Conservation (phyloP, 2,113 vertebrate genomes). For the Prietella phreatophila region DNA sequence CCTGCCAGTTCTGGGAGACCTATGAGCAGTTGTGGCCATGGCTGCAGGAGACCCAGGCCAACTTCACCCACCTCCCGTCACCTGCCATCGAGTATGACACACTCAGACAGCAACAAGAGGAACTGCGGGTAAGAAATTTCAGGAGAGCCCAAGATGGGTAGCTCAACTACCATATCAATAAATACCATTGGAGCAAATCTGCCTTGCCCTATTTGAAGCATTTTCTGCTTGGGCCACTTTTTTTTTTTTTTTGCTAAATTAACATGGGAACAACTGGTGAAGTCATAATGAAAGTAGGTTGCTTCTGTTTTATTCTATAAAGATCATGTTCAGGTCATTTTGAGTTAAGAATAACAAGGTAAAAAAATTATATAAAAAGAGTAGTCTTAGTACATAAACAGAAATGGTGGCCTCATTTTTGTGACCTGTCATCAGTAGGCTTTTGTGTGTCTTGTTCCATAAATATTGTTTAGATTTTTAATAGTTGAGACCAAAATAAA, state of each 20-base stretch:
- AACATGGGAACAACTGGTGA: too few relatives aligned
- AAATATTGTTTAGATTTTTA: not conserved
- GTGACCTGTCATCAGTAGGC: not conserved
- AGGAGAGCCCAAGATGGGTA: not conserved
- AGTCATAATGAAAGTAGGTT: not conserved
- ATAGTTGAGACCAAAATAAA: not conserved
- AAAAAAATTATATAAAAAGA: not conserved
- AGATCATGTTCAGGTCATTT: not conserved
- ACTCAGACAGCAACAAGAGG: slow-evolving; percentile 91
- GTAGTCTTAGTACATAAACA: too few relatives aligned
- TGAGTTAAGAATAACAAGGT: not conserved
- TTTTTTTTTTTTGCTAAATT: not conserved
- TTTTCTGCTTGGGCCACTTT: not conserved
- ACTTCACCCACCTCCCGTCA: slow-evolving; percentile 81
- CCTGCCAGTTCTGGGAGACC: slow-evolving; percentile 96
- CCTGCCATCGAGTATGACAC: slow-evolving; percentile 93
- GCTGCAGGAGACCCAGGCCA: slow-evolving; percentile 82
- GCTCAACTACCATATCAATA: not conserved
- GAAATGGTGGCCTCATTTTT: not conserved
- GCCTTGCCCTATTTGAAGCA: not conserved
- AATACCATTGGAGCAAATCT: not conserved
- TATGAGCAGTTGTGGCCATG: slow-evolving; percentile 95
- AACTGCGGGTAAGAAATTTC: slow-evolving; percentile 83
- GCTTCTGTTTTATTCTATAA: not conserved
- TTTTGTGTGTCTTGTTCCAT: not conserved